A percentile compares a stretch with the other conserved stretches of the same genome.
Conservation (phyloP, 2,797 vertebrate species). For the Phalloptychus januarius region DNA sequence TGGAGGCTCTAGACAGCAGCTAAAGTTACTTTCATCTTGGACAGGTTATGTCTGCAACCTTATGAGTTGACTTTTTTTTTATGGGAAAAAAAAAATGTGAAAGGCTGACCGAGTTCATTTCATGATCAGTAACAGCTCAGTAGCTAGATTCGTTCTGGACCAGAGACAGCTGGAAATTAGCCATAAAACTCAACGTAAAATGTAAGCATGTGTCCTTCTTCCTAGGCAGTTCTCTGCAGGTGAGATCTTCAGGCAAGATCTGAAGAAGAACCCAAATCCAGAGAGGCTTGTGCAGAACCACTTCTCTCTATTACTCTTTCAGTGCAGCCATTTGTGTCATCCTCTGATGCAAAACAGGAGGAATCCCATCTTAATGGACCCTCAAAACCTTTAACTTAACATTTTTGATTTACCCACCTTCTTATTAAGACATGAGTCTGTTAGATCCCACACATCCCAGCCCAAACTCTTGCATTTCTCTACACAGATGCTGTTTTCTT, state of each 20-base stretch:
- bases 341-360: conserved; percentile 22
- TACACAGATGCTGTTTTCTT: not conserved
- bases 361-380: conserved; percentile 30
- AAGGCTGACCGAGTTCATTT: not conserved
- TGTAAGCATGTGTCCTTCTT: not conserved
- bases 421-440: conserved; percentile 43
- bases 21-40: not conserved
- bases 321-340: not conserved
- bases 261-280: not conserved
- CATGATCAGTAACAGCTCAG: not conserved
- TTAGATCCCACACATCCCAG: conserved; percentile 11
- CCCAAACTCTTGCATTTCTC: conserved; percentile 7
- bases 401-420: conserved; percentile 21
- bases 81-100: not conserved
- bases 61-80: not conserved
- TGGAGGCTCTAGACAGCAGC: not conserved
- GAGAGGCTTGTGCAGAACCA: conserved; percentile 9
- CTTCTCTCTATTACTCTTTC: not conserved
- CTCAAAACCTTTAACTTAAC: conserved; percentile 8
- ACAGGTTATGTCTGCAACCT: not conserved
- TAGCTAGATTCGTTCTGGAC: not conserved
- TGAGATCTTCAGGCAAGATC: conserved; percentile 1
- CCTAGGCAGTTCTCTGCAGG: conserved; percentile 4
- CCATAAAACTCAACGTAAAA: conserved; percentile 3
- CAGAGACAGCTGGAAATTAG: conserved; percentile 1